These are phyloP conservation scores for Pseudomyrmex concolor DNA, from an alignment of 1,140 invertebrate species.

Conservation along the genomic window DNA sequence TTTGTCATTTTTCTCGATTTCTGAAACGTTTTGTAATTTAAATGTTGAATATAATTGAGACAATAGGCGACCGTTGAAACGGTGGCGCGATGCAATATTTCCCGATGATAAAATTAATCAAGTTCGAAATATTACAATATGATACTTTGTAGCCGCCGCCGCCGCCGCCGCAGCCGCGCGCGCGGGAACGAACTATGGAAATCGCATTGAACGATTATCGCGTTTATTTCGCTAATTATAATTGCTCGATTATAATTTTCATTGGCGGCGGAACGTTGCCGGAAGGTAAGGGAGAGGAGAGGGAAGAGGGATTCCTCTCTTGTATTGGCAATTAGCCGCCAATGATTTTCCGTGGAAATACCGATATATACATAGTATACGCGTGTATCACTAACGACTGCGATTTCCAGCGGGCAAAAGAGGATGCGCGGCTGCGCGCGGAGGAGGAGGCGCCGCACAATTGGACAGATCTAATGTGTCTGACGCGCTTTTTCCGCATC, in stretches of 20 bases:
- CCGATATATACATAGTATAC: constrained; percentile 13
- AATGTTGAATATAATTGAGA: too few relatives aligned
- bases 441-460: constrained; percentile 14
- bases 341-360: constrained; percentile 49
- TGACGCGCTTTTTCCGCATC: constrained; percentile 60
- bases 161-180: background rate
- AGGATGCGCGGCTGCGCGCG: background rate
- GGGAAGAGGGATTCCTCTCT: constrained; percentile 3
- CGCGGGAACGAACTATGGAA: constrained; percentile 18
- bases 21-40: background rate
- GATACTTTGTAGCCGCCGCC: background rate
- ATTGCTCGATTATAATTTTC: constrained; percentile 46
- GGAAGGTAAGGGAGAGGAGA: background rate
- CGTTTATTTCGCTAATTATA: constrained; percentile 54
- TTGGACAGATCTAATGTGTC: constrained; percentile 58
- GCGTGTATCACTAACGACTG: constrained; percentile 33
- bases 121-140: constrained; percentile 31
- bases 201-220: constrained; percentile 37
- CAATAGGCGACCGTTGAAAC: background rate
- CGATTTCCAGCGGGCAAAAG: constrained; percentile 29
- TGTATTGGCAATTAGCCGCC: constrained; percentile 44
- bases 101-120: constrained; percentile 32
- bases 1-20: background rate
- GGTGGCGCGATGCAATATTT: constrained; percentile 3
- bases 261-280: constrained; percentile 35